Evolutionary conservation across 2,888 invertebrate genomes (phyloP), one percentile per base, ranked within the genome.

Genomic region (Teleiodes luculella): DNA sequence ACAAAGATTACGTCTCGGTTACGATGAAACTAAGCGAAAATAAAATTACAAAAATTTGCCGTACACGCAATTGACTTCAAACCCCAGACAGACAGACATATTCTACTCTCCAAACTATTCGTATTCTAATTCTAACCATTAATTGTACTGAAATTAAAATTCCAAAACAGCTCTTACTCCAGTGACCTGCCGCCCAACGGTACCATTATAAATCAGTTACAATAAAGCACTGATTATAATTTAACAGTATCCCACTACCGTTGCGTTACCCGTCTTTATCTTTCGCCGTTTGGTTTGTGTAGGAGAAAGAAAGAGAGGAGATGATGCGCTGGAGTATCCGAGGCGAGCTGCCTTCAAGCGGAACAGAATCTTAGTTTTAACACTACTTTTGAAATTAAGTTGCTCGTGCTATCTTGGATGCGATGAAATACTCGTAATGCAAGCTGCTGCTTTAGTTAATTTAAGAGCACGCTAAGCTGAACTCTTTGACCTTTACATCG

Each of bases 201-300:
- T 58, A 59, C 58, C 56, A 31, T 56, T 35, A 54, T 59, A 58
- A 62, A 61, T 58, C 63, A 59, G 59, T 62, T 59, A 60, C 48
- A 58, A 59, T 53, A 60, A n/a, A 59, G 53, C 13, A 3, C 14
- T 41, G 48, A 56, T 56, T 53, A 53, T 46, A 46, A 59, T 52
- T 61, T 65, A 62, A 63, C 64, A 65, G 64, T 65, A 62, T 60
- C 64, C 48, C 56, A 46, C 57, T 60, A 68, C 68, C 60, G 68
- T 69, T 66, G 56, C 24, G 43, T 61, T 18, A 33, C 56, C 45
- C 51, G 10, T 67, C 65, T 58, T 59, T 58, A 53, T 71, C 60
- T 53, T 39, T 47, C 59, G 48, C n/a, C 41, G 46, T 11, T 39
- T 14, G 45, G 48, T 31, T 30, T 28, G 53, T 24, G 39, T 31